phyloP scores from a whole-genome alignment of 2,113 vertebrate genomes.

The Menura novaehollandiae region DNA sequence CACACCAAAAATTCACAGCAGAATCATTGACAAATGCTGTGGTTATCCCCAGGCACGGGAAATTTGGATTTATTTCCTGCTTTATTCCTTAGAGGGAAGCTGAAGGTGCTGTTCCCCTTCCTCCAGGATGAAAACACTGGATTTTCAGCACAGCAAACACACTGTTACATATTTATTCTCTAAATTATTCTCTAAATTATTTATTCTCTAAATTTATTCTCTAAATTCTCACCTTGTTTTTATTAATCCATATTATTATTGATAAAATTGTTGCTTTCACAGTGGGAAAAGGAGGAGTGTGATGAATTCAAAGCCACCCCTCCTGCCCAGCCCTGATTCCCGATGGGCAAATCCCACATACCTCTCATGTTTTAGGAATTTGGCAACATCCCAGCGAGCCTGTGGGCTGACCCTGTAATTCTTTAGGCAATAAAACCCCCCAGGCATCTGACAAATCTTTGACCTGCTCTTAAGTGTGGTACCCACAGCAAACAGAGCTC shows the following conservation, averaged over 20 bases:
- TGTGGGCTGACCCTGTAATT: not conserved
- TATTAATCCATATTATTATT: not conserved
- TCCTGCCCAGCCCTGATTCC: not conserved
- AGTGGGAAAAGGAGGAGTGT: not conserved
- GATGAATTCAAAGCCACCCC: not conserved
- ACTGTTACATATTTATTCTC: not conserved
- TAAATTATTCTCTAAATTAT: not conserved
- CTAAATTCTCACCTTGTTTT: not conserved
- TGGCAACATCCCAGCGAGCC: not conserved
- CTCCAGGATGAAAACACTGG: not conserved
- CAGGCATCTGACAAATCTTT: not conserved
- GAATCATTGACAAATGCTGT: not conserved
- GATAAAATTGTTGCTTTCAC: not conserved
- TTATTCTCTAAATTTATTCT: not conserved
- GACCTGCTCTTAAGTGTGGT: not conserved
- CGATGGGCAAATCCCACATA: not conserved
- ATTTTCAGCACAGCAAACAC: not conserved
- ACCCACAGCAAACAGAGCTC: not conserved
- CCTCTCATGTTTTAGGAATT: not conserved
- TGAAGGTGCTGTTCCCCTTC: not conserved
- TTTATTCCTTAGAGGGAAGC: not conserved
- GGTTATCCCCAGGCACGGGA: not conserved
- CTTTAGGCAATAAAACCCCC: slow-evolving; percentile 35
- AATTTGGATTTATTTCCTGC: not conserved
- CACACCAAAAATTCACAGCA: not conserved